phyloP scores from a whole-genome alignment of 2,797 vertebrate species.

The Chiroxiphia lanceolata region DNA sequence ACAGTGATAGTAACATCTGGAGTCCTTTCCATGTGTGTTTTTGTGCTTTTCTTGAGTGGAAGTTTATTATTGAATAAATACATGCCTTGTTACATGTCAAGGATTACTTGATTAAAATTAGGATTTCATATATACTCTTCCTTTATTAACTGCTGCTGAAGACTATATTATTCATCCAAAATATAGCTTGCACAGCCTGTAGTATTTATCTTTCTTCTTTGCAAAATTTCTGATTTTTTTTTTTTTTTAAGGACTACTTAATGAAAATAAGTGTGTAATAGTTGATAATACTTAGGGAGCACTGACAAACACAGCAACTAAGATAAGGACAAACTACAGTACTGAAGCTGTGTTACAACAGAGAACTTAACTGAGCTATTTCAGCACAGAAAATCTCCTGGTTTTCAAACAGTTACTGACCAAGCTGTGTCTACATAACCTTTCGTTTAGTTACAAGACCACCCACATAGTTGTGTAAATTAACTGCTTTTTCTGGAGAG shows the following conservation, averaged over 20 bases:
- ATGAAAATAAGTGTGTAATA: neutral
- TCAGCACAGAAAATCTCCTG: neutral
- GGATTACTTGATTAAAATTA: neutral
- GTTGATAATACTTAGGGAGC: neutral
- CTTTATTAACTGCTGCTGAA: neutral
- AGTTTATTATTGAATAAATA: neutral
- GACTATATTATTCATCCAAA: neutral
- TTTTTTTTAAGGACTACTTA: neutral
- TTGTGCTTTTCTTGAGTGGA: neutral
- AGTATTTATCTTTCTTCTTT: neutral
- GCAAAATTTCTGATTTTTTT: neutral
- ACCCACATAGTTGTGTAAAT: neutral
- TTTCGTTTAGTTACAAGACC: neutral
- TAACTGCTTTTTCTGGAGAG: neutral
- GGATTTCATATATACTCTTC: neutral
- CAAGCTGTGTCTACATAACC: neutral
- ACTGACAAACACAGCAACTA: neutral
- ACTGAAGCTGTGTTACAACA: neutral
- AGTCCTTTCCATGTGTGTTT: neutral
- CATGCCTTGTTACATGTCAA: fast-evolving
- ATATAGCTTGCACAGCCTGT: neutral
- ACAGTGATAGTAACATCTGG: neutral
- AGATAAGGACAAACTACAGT: neutral
- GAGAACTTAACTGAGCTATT: neutral
- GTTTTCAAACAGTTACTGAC: neutral